A percentile compares a stretch with the other conserved stretches of the same genome.
Conservation (phyloP, 2,888 invertebrate genomes). For the Andrena haemorrhoa region DNA sequence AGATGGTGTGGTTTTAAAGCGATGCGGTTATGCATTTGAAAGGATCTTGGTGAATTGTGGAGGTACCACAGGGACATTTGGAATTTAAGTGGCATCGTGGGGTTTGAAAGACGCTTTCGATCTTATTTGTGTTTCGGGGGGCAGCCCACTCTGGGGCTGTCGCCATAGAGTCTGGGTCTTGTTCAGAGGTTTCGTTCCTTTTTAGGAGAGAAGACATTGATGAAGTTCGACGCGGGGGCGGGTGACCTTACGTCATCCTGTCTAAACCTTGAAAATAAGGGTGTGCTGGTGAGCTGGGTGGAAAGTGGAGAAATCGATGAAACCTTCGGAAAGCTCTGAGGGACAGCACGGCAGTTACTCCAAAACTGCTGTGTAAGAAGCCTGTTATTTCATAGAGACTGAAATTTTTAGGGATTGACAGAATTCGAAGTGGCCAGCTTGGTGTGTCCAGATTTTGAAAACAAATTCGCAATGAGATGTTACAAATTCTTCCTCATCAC, state of each 20-base stretch:
- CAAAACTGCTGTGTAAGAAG: neutral
- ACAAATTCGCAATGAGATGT: too few relatives aligned
- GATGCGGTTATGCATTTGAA: too few relatives aligned
- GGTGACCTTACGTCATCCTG: neutral
- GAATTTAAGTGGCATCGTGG: neutral
- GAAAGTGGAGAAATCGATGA: neutral
- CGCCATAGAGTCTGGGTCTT: neutral
- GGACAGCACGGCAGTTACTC: neutral
- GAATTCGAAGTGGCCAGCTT: too few relatives aligned
- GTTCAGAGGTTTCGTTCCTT: neutral
- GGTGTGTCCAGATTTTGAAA: too few relatives aligned
- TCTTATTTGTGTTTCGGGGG: neutral
- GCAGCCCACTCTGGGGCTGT: neutral
- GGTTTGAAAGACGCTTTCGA: neutral
- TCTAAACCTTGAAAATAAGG: slow-evolving; percentile 4
- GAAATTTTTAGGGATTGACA: neutral
- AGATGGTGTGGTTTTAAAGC: too few relatives aligned
- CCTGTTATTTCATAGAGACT: neutral
- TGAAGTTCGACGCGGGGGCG: neutral
- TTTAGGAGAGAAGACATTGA: neutral
- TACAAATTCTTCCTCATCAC: too few relatives aligned
- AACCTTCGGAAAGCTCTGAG: neutral
- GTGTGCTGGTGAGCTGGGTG: neutral
- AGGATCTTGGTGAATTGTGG: too few relatives aligned
- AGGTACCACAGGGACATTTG: neutral